Evolutionary conservation across 2,888 invertebrate genomes (phyloP).

Genomic region (Caenorhabditis macrosperma): DNA sequence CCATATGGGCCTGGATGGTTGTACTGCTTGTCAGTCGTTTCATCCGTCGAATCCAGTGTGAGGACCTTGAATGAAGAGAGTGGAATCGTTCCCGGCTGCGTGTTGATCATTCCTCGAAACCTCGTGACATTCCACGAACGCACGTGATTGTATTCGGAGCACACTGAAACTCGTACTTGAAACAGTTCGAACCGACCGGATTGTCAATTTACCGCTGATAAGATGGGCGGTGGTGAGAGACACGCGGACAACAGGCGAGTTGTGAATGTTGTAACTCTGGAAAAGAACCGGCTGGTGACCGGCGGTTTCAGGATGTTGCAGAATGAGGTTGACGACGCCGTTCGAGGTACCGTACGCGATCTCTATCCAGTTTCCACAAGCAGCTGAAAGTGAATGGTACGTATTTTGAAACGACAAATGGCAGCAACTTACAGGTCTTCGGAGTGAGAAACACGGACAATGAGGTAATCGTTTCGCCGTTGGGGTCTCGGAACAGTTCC

Average conservation of each 20-base stretch:
- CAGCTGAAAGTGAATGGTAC: constrained; percentile 83
- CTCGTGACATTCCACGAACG: constrained; percentile 96
- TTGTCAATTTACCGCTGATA: constrained; percentile 86
- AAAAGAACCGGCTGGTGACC: constrained; percentile 98
- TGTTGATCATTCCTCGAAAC: constrained; percentile 98
- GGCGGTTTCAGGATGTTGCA: constrained; percentile 98
- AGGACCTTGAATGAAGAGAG: constrained; percentile 96
- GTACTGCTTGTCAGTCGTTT: constrained; percentile 76
- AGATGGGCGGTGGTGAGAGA: constrained; percentile 93
- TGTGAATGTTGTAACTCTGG: constrained; percentile 83
- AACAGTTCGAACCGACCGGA: background rate
- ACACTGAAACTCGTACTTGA: constrained; percentile 82
- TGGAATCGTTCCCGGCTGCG: constrained; percentile 97
- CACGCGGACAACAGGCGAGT: constrained; percentile 75
- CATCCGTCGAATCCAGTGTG: constrained; percentile 86
- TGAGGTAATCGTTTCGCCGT: constrained; percentile 95
- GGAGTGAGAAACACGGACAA: constrained; percentile 99
- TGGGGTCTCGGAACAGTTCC: constrained; percentile 92
- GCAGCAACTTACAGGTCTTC: constrained; percentile 92
- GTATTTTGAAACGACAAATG: no score
- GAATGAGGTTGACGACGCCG: constrained; percentile 95
- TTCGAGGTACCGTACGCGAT: constrained; percentile 96
- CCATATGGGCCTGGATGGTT: constrained; percentile 89
- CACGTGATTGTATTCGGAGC: constrained; percentile 98
- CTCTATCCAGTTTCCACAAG: constrained; percentile 99